These are phyloP conservation scores for Tipula vernalis DNA, from an alignment of 2,888 invertebrate species.

Conservation along the genomic window DNA sequence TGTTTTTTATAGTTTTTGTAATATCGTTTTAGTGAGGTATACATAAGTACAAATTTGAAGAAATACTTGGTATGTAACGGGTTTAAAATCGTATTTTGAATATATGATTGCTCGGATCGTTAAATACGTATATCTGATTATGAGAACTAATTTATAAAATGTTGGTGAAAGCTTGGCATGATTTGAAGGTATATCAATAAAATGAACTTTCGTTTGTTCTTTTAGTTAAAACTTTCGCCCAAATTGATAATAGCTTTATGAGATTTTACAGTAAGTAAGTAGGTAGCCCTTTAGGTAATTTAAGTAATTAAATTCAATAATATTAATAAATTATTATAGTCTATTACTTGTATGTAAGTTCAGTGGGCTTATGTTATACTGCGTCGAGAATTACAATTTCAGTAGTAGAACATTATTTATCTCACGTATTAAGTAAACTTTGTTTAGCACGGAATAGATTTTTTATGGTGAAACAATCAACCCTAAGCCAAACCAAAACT, in stretches of 20 bases:
- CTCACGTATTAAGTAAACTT: too few species aligned
- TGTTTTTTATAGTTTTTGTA: background rate
- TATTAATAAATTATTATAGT: too few species aligned
- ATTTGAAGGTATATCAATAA: background rate
- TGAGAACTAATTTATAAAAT: background rate
- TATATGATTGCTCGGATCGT: background rate
- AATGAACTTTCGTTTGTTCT: background rate
- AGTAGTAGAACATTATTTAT: too few species aligned
- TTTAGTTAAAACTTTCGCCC: background rate
- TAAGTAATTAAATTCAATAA: too few species aligned
- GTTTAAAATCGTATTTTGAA: background rate
- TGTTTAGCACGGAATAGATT: too few species aligned
- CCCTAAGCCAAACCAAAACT: too few species aligned
- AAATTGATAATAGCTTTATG: background rate
- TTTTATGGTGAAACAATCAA: too few species aligned
- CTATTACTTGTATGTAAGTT: too few species aligned
- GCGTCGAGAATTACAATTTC: too few species aligned
- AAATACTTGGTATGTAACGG: background rate
- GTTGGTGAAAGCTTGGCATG: background rate
- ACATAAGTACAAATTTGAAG: background rate
- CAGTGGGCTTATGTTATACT: too few species aligned
- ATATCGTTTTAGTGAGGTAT: background rate
- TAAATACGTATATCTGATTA: background rate
- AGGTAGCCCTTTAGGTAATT: too few species aligned
- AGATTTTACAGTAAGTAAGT: too few species aligned